Conservation (phyloP, 2,888 invertebrate genomes). For the Agrilus mali region DNA sequence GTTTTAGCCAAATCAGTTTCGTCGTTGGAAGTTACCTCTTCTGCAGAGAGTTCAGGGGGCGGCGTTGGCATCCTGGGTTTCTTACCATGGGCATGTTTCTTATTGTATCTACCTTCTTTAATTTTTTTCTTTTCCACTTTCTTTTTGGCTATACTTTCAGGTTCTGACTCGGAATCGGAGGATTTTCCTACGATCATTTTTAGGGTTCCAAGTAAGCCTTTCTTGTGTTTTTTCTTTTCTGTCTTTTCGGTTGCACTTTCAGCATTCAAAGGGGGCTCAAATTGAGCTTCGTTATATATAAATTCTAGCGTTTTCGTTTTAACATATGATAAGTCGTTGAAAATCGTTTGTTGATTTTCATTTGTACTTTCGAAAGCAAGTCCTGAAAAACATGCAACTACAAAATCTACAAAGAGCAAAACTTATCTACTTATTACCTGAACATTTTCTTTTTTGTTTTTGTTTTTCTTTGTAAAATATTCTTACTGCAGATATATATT, state of each 20-base stretch:
- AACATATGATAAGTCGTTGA: background rate
- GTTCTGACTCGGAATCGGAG: constrained; percentile 30
- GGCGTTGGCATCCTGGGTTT: constrained; percentile 28
- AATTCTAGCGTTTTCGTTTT: constrained; percentile 1
- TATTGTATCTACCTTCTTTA: too few relatives aligned
- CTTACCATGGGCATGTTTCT: constrained; percentile 4
- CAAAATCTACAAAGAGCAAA: too few relatives aligned
- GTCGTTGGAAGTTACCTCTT: constrained; percentile 11
- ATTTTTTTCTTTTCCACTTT: constrained; percentile 19
- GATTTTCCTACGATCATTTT: constrained; percentile 32
- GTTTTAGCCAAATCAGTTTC: constrained; percentile 9
- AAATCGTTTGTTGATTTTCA: too few relatives aligned
- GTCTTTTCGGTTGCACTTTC: too few relatives aligned
- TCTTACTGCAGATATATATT: constrained; percentile 27
- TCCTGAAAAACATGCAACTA: too few relatives aligned
- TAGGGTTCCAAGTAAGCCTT: constrained; percentile 30
- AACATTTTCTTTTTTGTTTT: constrained; percentile 3
- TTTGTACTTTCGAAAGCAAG: too few relatives aligned
- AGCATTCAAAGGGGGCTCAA: constrained; percentile 5
- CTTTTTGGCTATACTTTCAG: constrained; percentile 28
- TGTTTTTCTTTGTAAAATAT: constrained; percentile 19
- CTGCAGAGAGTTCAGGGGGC: constrained; percentile 7
- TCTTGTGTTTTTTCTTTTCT: constrained; percentile 28
- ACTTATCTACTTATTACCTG: too few relatives aligned
- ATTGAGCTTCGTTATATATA: constrained; percentile 6